Evolutionary conservation across 2,888 invertebrate genomes (phyloP).

Genomic region (Ophion ventricosus): DNA sequence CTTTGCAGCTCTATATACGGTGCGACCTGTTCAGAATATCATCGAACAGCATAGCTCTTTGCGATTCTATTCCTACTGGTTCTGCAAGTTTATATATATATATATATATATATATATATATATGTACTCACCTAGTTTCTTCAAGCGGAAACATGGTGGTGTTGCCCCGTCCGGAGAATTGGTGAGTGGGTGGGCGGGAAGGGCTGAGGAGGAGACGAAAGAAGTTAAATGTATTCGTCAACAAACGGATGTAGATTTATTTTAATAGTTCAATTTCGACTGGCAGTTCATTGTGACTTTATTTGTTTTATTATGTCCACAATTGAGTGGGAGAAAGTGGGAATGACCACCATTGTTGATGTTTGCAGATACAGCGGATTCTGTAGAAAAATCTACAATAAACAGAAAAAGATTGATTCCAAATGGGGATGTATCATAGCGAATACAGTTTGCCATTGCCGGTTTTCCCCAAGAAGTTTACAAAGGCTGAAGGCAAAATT

Average conservation of each 20-base stretch:
- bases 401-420: too few relatives aligned
- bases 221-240: constrained; percentile 66
- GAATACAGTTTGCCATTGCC: too few relatives aligned
- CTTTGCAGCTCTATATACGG: background rate
- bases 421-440: too few relatives aligned
- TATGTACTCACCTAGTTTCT: background rate
- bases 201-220: constrained; percentile 57
- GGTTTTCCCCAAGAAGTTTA: too few relatives aligned
- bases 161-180: constrained; percentile 32
- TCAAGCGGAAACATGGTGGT: background rate
- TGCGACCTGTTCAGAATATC: background rate
- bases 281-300: too few relatives aligned
- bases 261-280: constrained; percentile 82
- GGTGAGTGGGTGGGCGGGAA: constrained; percentile 43
- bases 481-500: too few relatives aligned
- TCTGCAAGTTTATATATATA: background rate
- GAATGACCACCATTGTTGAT: too few relatives aligned
- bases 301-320: too few relatives aligned
- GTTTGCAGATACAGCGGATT: too few relatives aligned
- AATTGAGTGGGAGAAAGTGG: too few relatives aligned
- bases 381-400: too few relatives aligned
- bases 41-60: constrained; percentile 2
- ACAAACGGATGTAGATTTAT: constrained; percentile 82
- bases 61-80: background rate
- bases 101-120: background rate